Base-by-base conservation (phyloP, 2,888 invertebrate species). In the Idaea straminata region DNA sequence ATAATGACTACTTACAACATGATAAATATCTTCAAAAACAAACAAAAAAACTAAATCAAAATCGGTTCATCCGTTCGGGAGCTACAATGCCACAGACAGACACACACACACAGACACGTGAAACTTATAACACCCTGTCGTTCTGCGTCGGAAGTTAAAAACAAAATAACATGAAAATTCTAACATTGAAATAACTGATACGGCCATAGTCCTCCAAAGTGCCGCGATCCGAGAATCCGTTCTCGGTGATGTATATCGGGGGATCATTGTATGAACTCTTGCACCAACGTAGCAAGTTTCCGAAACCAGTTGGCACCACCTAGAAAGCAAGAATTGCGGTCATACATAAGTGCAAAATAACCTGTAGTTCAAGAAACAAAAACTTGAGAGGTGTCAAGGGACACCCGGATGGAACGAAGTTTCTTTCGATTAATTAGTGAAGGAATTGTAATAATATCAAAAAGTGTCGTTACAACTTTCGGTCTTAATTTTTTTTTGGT, bases 251-350 rank as follows among this genome's bases (percentile, higher is more conserved):
- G 74, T 94, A 90, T 66, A 95, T 94, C 25, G 93, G 90, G 15
- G 93, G 91, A 77, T 94, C 88, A 62, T 93, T 91, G 82, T 95
- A 95, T 4, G 91, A 88, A 61, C 88, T 87, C 79, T 94, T 94
- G 76, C 95, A 92, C 93, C 94, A 94, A 61, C 93, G 93, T 47
- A 95, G 81, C 35, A 94, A 76, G 75, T 94, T 93, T 4, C 93
- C 92, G 67, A 95, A 92, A n/a, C 95, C 95, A 75, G 93, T 92
- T 0, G 95, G 95, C 25, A 94, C 92, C 58, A 93, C 91, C 93
- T 94, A 75, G 10, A 69, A 70, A 68, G 25, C 65, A 61, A 34
- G 10, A 15, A 13, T 15, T 59, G 15, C 15, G 16, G 7, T 59
- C 15, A 59, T 6, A 4, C 15, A 59, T 6, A 4, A 59, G 7